Evolutionary conservation across 2,888 invertebrate species (phyloP).

Genomic region (Chalcis sispes): DNA sequence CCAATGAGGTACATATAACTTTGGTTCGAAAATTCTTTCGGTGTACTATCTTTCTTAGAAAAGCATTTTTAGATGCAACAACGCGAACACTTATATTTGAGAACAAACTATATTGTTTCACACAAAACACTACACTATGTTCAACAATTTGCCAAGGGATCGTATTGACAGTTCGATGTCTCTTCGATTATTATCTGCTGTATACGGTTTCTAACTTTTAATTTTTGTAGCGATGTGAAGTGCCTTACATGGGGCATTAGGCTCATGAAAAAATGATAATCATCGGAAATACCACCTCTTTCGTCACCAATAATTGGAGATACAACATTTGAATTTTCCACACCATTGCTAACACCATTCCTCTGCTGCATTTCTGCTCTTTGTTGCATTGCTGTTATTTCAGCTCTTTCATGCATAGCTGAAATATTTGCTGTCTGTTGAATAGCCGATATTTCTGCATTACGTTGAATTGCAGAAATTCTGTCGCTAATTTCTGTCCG

Average conservation of each 20-base stretch:
- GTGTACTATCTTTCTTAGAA: neutral
- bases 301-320: constrained; percentile 41
- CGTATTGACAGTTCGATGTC: constrained; percentile 47
- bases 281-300: constrained; percentile 55
- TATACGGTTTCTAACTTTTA: constrained; percentile 55
- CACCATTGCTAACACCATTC: constrained; percentile 53
- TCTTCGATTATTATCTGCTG: constrained; percentile 58
- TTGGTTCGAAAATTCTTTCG: constrained; percentile 13
- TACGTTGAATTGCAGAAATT: constrained; percentile 41
- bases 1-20: neutral
- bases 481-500: constrained; percentile 42
- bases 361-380: constrained; percentile 50
- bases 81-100: neutral
- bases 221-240: constrained; percentile 54
- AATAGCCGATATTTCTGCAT: constrained; percentile 27
- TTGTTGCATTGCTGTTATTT: constrained; percentile 42
- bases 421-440: constrained; percentile 33
- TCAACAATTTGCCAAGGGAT: constrained; percentile 55
- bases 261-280: constrained; percentile 59
- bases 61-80: neutral
- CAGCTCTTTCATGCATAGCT: constrained; percentile 48
- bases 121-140: neutral
- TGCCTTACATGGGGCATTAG: constrained; percentile 54
- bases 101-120: neutral
- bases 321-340: constrained; percentile 46